phyloP scores from a whole-genome alignment of 1,140 invertebrate genomes.

The Cephus cinctus region DNA sequence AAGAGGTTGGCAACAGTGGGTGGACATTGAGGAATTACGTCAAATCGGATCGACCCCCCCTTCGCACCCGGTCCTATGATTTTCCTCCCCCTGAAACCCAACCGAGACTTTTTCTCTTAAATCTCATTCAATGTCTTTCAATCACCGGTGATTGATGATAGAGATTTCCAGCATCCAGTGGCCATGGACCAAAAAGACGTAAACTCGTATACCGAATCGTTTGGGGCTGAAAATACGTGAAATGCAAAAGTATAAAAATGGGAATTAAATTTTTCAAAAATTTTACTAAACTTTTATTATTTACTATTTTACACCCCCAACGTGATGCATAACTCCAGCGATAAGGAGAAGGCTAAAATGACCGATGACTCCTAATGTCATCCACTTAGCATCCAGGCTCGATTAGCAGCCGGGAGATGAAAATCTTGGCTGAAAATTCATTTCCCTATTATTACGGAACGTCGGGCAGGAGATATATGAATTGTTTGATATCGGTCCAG shows the following conservation, averaged over 20 bases:
- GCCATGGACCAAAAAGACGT: no score
- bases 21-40: slow-evolving; percentile 35
- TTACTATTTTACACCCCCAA: no score
- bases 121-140: slow-evolving; percentile 46
- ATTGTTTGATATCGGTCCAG: slow-evolving; percentile 48
- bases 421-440: slow-evolving; percentile 44
- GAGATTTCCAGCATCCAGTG: neutral
- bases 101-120: slow-evolving; percentile 31
- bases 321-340: no score
- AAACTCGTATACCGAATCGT: no score
- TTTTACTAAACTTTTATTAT: no score
- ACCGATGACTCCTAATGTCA: no score
- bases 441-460: slow-evolving; percentile 57
- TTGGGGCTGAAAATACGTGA: no score
- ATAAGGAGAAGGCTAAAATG: no score
- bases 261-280: no score
- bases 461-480: slow-evolving; percentile 54
- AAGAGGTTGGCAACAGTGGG: slow-evolving; percentile 17
- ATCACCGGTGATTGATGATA: slow-evolving; percentile 44
- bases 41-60: slow-evolving; percentile 21
- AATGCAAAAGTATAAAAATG: no score
- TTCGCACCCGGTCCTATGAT: no score
- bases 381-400: slow-evolving; percentile 19
- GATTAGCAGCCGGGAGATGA: slow-evolving; percentile 19
- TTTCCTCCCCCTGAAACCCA: no score